Evolutionary conservation across 2,113 vertebrate species (phyloP).

Genomic region (Megaleporinus macrocephalus): DNA sequence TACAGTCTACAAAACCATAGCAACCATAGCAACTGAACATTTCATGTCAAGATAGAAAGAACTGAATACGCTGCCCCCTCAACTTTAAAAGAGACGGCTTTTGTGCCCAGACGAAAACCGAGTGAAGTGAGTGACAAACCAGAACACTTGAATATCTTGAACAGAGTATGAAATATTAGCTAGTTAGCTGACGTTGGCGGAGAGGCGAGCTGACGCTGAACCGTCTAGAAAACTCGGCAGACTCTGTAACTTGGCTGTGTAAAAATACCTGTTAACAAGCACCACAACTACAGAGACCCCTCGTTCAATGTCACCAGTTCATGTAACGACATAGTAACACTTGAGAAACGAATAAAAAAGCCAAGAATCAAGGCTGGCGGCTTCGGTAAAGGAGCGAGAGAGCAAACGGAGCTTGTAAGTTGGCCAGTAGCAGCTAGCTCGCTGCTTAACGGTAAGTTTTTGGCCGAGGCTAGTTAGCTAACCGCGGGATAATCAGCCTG

Average conservation of each 20-base stretch:
- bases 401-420: conserved; percentile 8
- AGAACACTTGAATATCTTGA: not conserved
- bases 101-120: too few species aligned
- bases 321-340: too few species aligned
- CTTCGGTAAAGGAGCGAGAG: not conserved
- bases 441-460: conserved; percentile 43
- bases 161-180: not conserved
- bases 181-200: conserved; percentile 14
- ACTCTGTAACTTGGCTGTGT: not conserved
- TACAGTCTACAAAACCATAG: not conserved
- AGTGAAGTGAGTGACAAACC: too few species aligned
- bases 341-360: too few species aligned
- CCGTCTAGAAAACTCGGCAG: conserved; percentile 27
- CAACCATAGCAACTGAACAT: not conserved
- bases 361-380: not conserved
- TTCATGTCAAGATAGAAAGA: not conserved
- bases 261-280: not conserved
- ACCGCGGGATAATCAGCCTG: not conserved
- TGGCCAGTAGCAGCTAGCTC: conserved; percentile 11
- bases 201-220: conserved; percentile 16
- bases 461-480: conserved; percentile 24
- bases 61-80: not conserved
- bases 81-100: not conserved
- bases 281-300: not conserved
- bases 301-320: too few species aligned